Conservation (phyloP, 1,140 invertebrate genomes). For the Dreissena polymorpha region DNA sequence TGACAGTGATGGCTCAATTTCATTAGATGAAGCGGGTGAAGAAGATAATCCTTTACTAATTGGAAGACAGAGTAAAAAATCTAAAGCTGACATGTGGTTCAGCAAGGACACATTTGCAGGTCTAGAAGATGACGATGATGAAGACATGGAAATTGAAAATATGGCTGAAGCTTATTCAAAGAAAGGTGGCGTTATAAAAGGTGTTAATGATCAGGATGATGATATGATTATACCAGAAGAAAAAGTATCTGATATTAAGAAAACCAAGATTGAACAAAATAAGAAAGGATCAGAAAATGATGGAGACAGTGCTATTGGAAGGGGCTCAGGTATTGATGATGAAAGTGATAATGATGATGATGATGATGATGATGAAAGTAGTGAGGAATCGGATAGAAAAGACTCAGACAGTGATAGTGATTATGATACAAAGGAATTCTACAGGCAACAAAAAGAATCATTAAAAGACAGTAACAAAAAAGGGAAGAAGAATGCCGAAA, state of each 20-base stretch:
- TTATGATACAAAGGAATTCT: slow-evolving; percentile 65
- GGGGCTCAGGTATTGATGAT: slow-evolving; percentile 43
- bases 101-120: slow-evolving; percentile 89
- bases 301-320: slow-evolving; percentile 64
- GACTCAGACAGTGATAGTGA: slow-evolving; percentile 62
- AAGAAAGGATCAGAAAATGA: slow-evolving; percentile 82
- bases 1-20: slow-evolving; percentile 51
- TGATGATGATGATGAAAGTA: slow-evolving; percentile 56
- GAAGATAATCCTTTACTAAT: slow-evolving; percentile 31
- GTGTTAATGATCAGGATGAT: slow-evolving; percentile 60
- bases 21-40: slow-evolving; percentile 40
- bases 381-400: slow-evolving; percentile 66
- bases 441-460: slow-evolving; percentile 54
- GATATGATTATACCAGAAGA: slow-evolving; percentile 71
- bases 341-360: slow-evolving; percentile 59
- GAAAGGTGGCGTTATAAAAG: slow-evolving; percentile 71
- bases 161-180: slow-evolving; percentile 87
- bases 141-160: slow-evolving; percentile 92
- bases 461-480: slow-evolving; percentile 20
- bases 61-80: slow-evolving; percentile 18
- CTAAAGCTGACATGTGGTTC: slow-evolving; percentile 52
- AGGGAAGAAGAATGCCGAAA: slow-evolving; percentile 30
- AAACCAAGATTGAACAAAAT: background rate
- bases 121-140: slow-evolving; percentile 90
- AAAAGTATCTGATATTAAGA: slow-evolving; percentile 2